Conservation (phyloP, 2,797 vertebrate species). For the Acipenser ruthenus region DNA sequence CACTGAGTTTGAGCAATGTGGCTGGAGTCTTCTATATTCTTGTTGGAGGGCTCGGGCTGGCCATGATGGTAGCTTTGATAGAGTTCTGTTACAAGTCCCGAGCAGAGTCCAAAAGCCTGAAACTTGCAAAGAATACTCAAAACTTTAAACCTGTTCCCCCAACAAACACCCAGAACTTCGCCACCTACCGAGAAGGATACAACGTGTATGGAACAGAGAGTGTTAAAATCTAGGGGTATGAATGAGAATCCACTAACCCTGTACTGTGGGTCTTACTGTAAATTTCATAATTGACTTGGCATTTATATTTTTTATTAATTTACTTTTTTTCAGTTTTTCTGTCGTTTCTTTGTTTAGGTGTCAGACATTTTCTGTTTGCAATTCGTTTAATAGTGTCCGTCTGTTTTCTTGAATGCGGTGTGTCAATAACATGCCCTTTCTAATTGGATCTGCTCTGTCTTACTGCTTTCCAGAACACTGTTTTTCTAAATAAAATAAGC, state of each 20-base stretch:
- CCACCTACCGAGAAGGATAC: slow-evolving; percentile 99
- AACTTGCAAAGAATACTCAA: slow-evolving; percentile 97
- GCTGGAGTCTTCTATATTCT: slow-evolving; percentile 99
- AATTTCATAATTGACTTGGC: slow-evolving; percentile 16
- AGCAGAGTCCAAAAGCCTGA: slow-evolving; percentile 97
- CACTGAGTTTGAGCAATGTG: slow-evolving; percentile 98
- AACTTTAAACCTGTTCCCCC: slow-evolving; percentile 96
- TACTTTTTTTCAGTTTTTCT: too few species aligned
- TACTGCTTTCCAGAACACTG: too few species aligned
- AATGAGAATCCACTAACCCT: slow-evolving; percentile 34
- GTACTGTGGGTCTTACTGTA: slow-evolving; percentile 22
- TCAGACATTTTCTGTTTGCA: too few species aligned
- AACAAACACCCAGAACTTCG: slow-evolving; percentile 98
- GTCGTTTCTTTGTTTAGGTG: too few species aligned
- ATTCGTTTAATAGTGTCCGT: too few species aligned
- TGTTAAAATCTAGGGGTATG: slow-evolving; percentile 98
- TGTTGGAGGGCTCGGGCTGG: slow-evolving; percentile 95
- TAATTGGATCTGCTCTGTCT: too few species aligned
- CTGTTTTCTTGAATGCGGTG: too few species aligned
- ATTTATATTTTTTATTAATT: too few species aligned
- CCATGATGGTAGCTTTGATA: slow-evolving; percentile 99
- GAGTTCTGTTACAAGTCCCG: slow-evolving; percentile 99
- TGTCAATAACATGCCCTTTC: too few species aligned
- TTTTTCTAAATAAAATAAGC: neutral
- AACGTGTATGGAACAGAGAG: slow-evolving; percentile 99